Base-by-base conservation (phyloP, 1,140 invertebrate genomes). In the Atta cephalotes region DNA sequence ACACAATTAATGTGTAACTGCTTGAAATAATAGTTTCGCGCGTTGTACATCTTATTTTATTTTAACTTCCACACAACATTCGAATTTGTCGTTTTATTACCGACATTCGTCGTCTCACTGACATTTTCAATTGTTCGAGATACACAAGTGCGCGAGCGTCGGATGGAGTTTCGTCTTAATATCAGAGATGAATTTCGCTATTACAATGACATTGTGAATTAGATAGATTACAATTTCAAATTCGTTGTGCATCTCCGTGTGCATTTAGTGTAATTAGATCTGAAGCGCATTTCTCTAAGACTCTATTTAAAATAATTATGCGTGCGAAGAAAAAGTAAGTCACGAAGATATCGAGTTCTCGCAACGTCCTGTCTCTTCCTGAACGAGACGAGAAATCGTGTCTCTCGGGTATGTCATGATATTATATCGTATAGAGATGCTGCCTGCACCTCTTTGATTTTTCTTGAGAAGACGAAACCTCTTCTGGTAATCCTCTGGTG, bases 361-460 rank as follows among this genome's bases (percentile, higher is more conserved):
- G 18, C 18, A 31, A 39, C 21, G 56, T 76, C 16, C 49, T 45
- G 10, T 12, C 3, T 28, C 10, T 49, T 39, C 12, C 3, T 9
- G 21, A 31, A 74, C 65, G n/a, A 49, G 35, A n/a, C 58, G 45
- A 85, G 39, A 60, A 66, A 51, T n/a, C 45, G n/a, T n/a, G n/a
- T 28, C 71, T 21, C 53, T n/a, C 25, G 53, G 14, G 12, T 51
- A 21, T 71, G 68, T 89, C 65, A 45, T 51, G 72, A 89, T 87
- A 74, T 62, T 63, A 89, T 87, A 85, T 74, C 70, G 79, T 72
- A 31, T 9, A 25, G 2, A 79, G 49, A 66, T 31, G 49, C 39
- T 7, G 53, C 79, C 65, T 63, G 56, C 63, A 21, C 87, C 39
- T 70, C 56, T 87, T 82, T 87, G 77, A 89, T 78, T 82, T 70